Evolutionary conservation across 2,113 vertebrate species (phyloP), one percentile per base, ranked within the genome.

Genomic region (Sterrhoptilus dennistouni): DNA sequence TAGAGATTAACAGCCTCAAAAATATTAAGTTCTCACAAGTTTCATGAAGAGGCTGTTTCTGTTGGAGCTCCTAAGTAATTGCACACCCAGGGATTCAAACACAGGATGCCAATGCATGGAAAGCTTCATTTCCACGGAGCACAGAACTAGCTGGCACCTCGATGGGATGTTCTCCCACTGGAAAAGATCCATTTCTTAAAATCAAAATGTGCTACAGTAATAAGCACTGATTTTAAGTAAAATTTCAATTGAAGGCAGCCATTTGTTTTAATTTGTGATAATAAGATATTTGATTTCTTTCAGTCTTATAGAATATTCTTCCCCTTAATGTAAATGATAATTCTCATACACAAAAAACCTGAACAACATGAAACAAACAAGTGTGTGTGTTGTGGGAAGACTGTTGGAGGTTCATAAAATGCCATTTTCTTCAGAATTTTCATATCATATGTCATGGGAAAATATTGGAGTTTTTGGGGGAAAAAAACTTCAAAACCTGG

Each of bases 131-230:
- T 94, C 63, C 38, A 47, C 42, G 2, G 36, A 83, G 86, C 80
- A 89, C 64, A 89, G 88, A 74, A 74, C 71, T 83, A 92, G 36
- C 38, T 77, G 79, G 85, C 42, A 66, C 70, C 83, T 77, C 82
- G 88, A 88, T 74, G 54, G 88, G 59, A 61, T 94, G 59, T 70
- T 93, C 88, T 88, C 68, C 71, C 88, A 77, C 63, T 88, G 71
- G 79, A 77, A 94, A 93, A 86, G 33, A 88, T 59, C 42, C 24
- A 81, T 90, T 94, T 66, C 38, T 89, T 66, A 81, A 88, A 94
- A 88, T 83, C 82, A 88, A 86, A 88, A 74, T 5, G 4, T 83
- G 35, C 68, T 66, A 29, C 28, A 77, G 94, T 45, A 93, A 47
- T 56, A 89, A 94, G 71, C 11, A 63, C 33, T 54, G 29, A 72